Base-by-base conservation (phyloP, 1,140 invertebrate species). In the Leptopilina clavipes region DNA sequence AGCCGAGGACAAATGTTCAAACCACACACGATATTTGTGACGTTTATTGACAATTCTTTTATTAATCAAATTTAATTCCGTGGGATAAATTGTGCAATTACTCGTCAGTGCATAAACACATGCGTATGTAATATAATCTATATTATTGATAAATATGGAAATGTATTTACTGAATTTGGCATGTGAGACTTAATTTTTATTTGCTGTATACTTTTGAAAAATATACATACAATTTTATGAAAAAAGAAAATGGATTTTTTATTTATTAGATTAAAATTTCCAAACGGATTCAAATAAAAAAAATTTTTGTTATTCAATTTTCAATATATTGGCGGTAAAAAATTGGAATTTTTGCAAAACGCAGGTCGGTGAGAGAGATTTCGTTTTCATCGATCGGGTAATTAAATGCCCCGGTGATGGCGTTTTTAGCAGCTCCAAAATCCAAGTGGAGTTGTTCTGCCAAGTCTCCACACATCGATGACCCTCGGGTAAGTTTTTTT, bases 111-210 rank as follows among this genome's bases (percentile, higher is more conserved):
- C 12, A 22, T 31, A 25, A 31, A 7, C 22, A 19, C 14, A 14
- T 25, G 45, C 12, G 12, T 65, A 22, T 65, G 5, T 31, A 2
- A 31, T 31, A 31, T 31, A 31, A 65, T 65, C 11, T 31, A n/a
- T 65, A 25, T n/a, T n/a, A n/a, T 65, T 31, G 52, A 54, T 31
- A 65, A 65, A 31, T 10, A 31, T 22, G n/a, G 12, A 18, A 65
- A 12, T 5, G n/a, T 3, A 65, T 31, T 31, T 40, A n/a, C 7
- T 14, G 31, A 22, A 25, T 31, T 14, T 65, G 59, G 59, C 22
- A 65, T n/a, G 59, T 65, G 25, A 65, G 59, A 65, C 59, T 65
- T 65, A 65, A 65, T 65, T 65, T 65, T 65, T 31, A 65, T 65
- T 65, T 65, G 12, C 59, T 31, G 10, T 65, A 12, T 14, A 65